phyloP scores from a whole-genome alignment of 2,113 vertebrate genomes.

The Peromyscus californicus region DNA sequence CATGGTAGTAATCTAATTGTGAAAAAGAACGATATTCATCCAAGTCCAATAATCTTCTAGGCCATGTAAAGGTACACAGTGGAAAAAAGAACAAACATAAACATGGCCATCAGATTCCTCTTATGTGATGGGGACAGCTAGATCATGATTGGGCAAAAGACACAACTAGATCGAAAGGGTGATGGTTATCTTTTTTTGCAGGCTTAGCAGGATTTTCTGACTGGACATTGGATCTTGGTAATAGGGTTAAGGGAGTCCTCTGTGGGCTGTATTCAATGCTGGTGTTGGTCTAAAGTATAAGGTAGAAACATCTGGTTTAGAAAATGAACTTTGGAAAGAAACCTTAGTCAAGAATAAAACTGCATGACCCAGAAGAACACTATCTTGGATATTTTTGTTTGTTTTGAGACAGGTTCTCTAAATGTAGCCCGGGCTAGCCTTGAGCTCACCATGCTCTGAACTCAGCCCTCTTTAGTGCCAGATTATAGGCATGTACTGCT shows the following conservation, averaged over 20 bases:
- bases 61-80: slow-evolving; percentile 2
- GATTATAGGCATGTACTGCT: background rate
- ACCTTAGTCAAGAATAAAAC: slow-evolving; percentile 1
- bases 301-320: slow-evolving; percentile 19
- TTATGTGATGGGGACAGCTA: background rate
- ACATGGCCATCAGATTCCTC: background rate
- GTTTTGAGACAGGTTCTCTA: background rate
- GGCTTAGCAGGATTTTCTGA: background rate
- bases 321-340: slow-evolving; percentile 36
- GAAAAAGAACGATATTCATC: background rate
- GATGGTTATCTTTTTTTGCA: background rate
- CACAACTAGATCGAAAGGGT: background rate
- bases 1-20: slow-evolving; percentile 25
- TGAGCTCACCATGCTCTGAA: background rate
- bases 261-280: background rate
- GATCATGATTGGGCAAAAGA: slow-evolving; percentile 11
- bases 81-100: background rate
- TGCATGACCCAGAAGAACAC: background rate
- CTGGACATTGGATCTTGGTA: background rate
- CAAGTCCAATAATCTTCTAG: background rate
- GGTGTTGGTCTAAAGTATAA: background rate
- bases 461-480: background rate
- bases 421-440: background rate
- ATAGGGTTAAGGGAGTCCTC: background rate
- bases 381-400: background rate